phyloP scores from a whole-genome alignment of 2,113 vertebrate species.

The Terrapene triunguis region DNA sequence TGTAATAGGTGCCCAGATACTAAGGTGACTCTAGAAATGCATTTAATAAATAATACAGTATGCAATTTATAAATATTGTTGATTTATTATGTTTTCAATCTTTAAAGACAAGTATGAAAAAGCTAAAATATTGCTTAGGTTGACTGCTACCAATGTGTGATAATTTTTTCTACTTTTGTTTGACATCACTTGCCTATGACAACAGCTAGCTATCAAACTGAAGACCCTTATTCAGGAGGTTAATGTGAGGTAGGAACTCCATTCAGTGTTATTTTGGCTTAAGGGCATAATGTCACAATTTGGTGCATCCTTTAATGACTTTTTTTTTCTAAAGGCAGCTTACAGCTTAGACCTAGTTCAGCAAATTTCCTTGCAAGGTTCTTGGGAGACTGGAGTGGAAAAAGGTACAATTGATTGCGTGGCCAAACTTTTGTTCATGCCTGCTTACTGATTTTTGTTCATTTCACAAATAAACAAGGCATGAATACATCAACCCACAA shows the following conservation, averaged over 20 bases:
- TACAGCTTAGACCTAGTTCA: constrained; percentile 86
- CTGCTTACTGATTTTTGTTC: constrained; percentile 90
- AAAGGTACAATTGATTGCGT: constrained; percentile 80
- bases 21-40: background rate
- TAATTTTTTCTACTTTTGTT: constrained; percentile 52
- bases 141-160: constrained; percentile 22
- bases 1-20: background rate
- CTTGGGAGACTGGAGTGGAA: constrained; percentile 78
- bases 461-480: constrained; percentile 92
- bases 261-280: constrained; percentile 86
- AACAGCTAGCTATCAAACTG: constrained; percentile 76
- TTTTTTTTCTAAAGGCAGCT: constrained; percentile 78
- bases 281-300: constrained; percentile 87
- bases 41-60: background rate
- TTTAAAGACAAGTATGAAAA: constrained; percentile 56
- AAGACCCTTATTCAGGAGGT: constrained; percentile 81
- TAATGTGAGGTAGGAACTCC: constrained; percentile 81
- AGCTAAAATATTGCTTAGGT: constrained; percentile 21
- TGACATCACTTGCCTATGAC: constrained; percentile 70
- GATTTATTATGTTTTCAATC: constrained; percentile 2
- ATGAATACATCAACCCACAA: constrained; percentile 91
- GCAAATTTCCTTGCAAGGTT: constrained; percentile 84
- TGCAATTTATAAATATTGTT: constrained; percentile 1
- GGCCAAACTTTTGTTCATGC: constrained; percentile 87
- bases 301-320: constrained; percentile 85